Evolutionary conservation across 2,797 vertebrate species (phyloP).

Genomic region (Anisognathus igniventris): DNA sequence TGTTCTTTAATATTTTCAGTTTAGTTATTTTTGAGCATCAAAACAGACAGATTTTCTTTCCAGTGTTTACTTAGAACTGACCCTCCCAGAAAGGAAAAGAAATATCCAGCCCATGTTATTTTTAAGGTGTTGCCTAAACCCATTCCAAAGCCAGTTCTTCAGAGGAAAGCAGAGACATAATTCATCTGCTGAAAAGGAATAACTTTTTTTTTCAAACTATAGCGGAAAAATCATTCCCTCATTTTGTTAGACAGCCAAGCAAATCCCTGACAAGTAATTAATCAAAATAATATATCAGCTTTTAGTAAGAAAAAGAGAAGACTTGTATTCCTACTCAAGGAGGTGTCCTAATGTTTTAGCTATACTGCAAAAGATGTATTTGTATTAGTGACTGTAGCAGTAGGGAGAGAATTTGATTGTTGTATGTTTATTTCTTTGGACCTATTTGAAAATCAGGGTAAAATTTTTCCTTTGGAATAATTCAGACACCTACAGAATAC

Average conservation of each 20-base stretch:
- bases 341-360: not conserved
- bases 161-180: slow-evolving; percentile 13
- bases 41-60: not conserved
- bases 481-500: not conserved
- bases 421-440: not conserved
- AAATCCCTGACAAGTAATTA: not conserved
- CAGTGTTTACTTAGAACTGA: not conserved
- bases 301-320: not conserved
- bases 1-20: not conserved
- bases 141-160: not conserved
- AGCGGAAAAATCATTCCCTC: slow-evolving; percentile 16
- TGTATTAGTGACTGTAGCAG: not conserved
- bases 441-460: not conserved
- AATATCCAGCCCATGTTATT: not conserved
- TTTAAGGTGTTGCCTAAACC: not conserved
- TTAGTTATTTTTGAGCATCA: not conserved
- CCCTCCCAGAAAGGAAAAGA: not conserved
- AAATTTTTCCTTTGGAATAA: not conserved
- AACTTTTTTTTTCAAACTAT: not conserved
- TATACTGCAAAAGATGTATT: too few relatives aligned
- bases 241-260: slow-evolving; percentile 11
- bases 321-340: not conserved
- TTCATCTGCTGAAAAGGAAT: slow-evolving; percentile 6
- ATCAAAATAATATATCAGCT: not conserved
- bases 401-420: not conserved